These are phyloP conservation scores for Triplophysa tibetana DNA, from an alignment of 2,113 vertebrate genomes.

Conservation along the genomic window DNA sequence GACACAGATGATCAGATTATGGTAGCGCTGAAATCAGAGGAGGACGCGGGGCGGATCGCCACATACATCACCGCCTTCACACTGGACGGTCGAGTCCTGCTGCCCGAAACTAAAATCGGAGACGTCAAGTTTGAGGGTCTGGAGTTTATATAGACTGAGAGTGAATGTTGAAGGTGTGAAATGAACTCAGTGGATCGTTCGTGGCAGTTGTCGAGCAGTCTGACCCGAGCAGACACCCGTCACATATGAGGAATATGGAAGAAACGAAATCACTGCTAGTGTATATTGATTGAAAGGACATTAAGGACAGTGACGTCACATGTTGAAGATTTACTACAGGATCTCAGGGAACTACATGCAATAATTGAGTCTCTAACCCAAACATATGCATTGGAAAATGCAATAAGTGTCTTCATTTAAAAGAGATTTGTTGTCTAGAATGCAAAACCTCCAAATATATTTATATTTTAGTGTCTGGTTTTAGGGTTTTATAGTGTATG, in stretches of 20 bases:
- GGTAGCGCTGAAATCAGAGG: slow-evolving; percentile 92
- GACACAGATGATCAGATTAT: slow-evolving; percentile 87
- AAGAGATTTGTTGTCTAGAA: not conserved
- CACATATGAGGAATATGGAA: not conserved
- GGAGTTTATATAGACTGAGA: slow-evolving; percentile 83
- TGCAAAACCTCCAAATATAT: not conserved
- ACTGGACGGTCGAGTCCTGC: slow-evolving; percentile 85
- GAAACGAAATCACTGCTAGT: not conserved
- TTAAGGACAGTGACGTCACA: not conserved
- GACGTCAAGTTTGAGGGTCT: slow-evolving; percentile 91
- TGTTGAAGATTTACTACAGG: not conserved
- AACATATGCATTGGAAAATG: not conserved
- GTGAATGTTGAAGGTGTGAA: not conserved
- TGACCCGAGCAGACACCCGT: not conserved
- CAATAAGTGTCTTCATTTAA: slow-evolving; percentile 3
- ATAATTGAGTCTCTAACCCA: slow-evolving; percentile 1
- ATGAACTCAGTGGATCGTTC: too few species aligned
- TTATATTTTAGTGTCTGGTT: not conserved
- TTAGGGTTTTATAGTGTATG: not conserved
- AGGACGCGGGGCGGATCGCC: slow-evolving; percentile 80
- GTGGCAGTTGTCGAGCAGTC: not conserved
- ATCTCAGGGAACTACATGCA: slow-evolving; percentile 19
- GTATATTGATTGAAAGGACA: not conserved
- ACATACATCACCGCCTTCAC: slow-evolving; percentile 93
- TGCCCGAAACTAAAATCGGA: slow-evolving; percentile 87